Evolutionary conservation across 2,113 vertebrate genomes (phyloP).

Genomic region (Mugil cephalus): DNA sequence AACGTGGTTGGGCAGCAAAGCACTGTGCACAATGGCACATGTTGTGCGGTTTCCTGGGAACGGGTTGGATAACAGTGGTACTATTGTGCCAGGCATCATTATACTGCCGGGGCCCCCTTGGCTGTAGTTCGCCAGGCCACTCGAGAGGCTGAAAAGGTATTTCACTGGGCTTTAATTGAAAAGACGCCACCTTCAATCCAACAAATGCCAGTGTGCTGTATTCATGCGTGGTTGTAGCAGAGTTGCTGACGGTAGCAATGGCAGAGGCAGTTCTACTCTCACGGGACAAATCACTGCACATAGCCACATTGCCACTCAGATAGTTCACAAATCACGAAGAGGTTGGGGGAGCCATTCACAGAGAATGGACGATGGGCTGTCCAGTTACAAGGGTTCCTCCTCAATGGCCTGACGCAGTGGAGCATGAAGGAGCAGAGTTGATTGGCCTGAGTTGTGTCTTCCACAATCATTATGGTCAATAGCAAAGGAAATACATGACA

Average conservation of each 20-base stretch:
- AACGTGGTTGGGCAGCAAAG: conserved; percentile 87
- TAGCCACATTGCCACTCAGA: conserved; percentile 61
- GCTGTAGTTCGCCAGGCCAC: conserved; percentile 78
- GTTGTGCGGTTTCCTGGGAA: conserved; percentile 89
- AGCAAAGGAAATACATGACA: conserved; percentile 41
- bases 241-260: conserved; percentile 66
- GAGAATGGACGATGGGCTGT: conserved; percentile 48
- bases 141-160: conserved; percentile 86
- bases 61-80: conserved; percentile 81
- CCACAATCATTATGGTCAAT: conserved; percentile 35
- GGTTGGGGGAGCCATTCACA: conserved; percentile 42
- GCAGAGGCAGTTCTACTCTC: conserved; percentile 54
- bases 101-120: conserved; percentile 80
- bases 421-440: conserved; percentile 45
- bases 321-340: conserved; percentile 64
- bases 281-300: conserved; percentile 60
- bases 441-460: conserved; percentile 49
- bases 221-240: conserved; percentile 71
- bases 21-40: conserved; percentile 83
- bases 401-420: conserved; percentile 40
- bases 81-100: conserved; percentile 87
- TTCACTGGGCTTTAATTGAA: conserved; percentile 82
- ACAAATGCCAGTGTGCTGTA: conserved; percentile 75
- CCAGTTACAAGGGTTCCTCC: conserved; percentile 39
- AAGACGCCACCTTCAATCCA: conserved; percentile 84